phyloP scores from a whole-genome alignment of 2,797 vertebrate genomes.

The Aphelocoma californica region DNA sequence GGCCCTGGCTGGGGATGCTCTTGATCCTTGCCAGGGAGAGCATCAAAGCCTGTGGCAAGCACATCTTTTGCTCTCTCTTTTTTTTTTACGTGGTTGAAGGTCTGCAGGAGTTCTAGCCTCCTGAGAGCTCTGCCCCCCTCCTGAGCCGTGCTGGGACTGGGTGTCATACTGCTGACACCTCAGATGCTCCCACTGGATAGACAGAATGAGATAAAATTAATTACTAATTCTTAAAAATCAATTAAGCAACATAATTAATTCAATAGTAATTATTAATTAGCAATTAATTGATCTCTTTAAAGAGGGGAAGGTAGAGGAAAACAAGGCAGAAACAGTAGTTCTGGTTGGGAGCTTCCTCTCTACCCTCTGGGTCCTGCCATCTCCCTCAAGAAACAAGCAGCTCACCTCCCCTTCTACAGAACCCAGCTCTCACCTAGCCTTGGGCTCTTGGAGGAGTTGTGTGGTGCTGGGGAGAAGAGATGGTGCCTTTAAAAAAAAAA shows the following conservation, averaged over 20 bases:
- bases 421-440: background rate
- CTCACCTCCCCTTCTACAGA: background rate
- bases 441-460: background rate
- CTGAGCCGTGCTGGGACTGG: background rate
- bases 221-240: background rate
- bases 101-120: background rate
- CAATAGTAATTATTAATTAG: background rate
- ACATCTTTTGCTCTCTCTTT: background rate
- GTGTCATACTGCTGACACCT: background rate
- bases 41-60: background rate
- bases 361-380: background rate
- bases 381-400: background rate
- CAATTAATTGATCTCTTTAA: background rate
- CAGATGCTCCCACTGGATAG: rapidly evolving
- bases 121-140: background rate
- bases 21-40: background rate
- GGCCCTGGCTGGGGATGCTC: background rate
- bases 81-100: background rate
- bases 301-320: background rate
- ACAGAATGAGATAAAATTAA: background rate
- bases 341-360: background rate
- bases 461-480: background rate
- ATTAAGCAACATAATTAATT: background rate
- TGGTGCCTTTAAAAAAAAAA: background rate
- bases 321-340: background rate